Evolutionary conservation across 2,797 vertebrate species (phyloP), one percentile per base, ranked within the genome.

Genomic region (Nannoperca obscura): DNA sequence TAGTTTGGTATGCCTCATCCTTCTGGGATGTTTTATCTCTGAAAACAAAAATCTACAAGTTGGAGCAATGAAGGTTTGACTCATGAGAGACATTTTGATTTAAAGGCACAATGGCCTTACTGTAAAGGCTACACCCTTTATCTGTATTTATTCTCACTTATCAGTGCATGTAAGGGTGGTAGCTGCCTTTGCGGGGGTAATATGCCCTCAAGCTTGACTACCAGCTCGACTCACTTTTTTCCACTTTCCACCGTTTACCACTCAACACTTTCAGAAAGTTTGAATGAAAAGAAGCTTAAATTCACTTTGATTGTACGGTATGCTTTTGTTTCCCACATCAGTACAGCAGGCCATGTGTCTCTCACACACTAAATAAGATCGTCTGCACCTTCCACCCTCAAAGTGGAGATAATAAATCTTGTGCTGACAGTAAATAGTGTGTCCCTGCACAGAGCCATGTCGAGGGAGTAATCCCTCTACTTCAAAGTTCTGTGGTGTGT

Each of bases 361-460:
- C 72, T 30, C 58, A 72, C 79, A 73, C 79, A 53, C 44, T 55
- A 87, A 88, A 87, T 87, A 76, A 59, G 64, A 32, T 49, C 82
- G 88, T 82, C 68, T 50, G 55, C 86, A 80, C 89, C 81, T 85
- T 77, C 74, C 30, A n/a, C 76, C 85, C 75, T 82, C 88, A 87
- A 80, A 92, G 86, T 82, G 84, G 74, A 73, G 79, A 74, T 87
- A 85, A 92, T 92, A 89, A 89, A 90, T 92, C 90, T 82, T 49
- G 22, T 89, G 91, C 86, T 91, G 92, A 86, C 87, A 75, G 60
- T 92, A 86, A 91, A 90, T 62, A 74, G 52, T 55, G 78, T 58
- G 75, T 81, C 78, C 34, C 50, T 32, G 79, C 42, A 20, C 80
- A 73, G 59, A 68, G 73, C 73, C 76, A 36, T 60, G 55, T 46